Percentiles rank a stretch among this genome's conserved stretches.
Evolutionary conservation across 2,113 vertebrate genomes (phyloP).

Genomic region (Rhabdornis inornatus): DNA sequence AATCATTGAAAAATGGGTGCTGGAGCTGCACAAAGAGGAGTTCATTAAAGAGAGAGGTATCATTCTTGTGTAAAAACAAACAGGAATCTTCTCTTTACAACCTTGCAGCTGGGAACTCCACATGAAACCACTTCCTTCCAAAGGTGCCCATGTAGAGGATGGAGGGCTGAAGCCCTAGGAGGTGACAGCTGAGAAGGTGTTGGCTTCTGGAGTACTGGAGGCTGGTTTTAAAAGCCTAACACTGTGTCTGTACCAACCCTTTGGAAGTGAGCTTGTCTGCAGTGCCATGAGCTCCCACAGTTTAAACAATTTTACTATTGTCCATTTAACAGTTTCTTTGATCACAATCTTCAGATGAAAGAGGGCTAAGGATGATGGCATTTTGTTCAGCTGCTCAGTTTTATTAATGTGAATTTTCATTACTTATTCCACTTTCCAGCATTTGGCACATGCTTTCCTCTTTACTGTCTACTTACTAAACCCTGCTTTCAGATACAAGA

Average conservation of each 20-base stretch:
- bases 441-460: background rate
- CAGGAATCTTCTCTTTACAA: background rate
- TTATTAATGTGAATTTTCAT: constrained; percentile 12
- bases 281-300: background rate
- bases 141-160: background rate
- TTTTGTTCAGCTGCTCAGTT: background rate
- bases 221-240: background rate
- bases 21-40: background rate
- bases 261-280: background rate
- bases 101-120: background rate
- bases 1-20: background rate
- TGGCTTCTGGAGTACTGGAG: background rate
- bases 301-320: background rate
- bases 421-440: background rate
- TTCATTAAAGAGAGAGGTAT: background rate
- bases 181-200: background rate
- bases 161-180: background rate
- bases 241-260: background rate
- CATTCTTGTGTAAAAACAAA: background rate
- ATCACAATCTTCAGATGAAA: constrained; percentile 7
- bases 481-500: constrained; percentile 3
- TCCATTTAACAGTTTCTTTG: background rate
- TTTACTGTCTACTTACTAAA: constrained; percentile 9
- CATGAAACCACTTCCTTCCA: background rate
- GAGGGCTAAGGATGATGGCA: background rate